Base-by-base conservation (phyloP, 2,888 invertebrate species). In the Caenorhabditis sp. region DNA sequence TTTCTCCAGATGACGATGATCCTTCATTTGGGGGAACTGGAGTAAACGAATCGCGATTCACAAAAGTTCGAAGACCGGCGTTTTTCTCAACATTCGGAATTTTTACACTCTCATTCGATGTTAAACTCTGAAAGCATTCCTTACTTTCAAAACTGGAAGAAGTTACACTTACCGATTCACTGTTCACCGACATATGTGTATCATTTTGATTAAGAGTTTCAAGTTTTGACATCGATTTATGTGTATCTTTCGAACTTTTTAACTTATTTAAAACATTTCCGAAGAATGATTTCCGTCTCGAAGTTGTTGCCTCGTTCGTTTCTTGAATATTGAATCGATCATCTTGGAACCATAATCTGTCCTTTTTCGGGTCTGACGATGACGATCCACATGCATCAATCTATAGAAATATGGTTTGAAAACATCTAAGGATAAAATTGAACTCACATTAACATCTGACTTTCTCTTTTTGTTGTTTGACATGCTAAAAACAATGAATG, bases 371-470 rank as follows among this genome's bases (percentile, higher is more conserved):
- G 21, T 59, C 26, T 7, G 65, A 36, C 12, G 25, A 43, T 72
- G 59, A 20, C 68, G 27, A 26, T 14, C 63, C 61, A 20, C 71
- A 63, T 26, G 20, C 23, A n/a, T 72, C 72, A n/a, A 59, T 65
- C 72, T 72, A 17, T 59, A 60, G 3, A 31, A 21, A 21, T 36
- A 21, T 58, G 14, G 27, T 17, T 21, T 49, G 38, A 21, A 20
- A 49, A 17, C 5, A 7, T 4, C 31, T 4, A 31, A 57, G 59
- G 14, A 38, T 14, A 25, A 1, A n/a, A 14, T 1, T 14, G 14
- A 67, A 65, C 67, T 68, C 38, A 72, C 72, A 56, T 72, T 64
- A 2, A 72, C 58, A 25, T 72, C 72, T 4, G 67, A 68, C 62
- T 72, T 72, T 21, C 72, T 26, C 59, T 72, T 72, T n/a, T 72